These are phyloP conservation scores for Epistrophe grossulariae DNA, from an alignment of 2,888 invertebrate genomes.

Conservation along the genomic window DNA sequence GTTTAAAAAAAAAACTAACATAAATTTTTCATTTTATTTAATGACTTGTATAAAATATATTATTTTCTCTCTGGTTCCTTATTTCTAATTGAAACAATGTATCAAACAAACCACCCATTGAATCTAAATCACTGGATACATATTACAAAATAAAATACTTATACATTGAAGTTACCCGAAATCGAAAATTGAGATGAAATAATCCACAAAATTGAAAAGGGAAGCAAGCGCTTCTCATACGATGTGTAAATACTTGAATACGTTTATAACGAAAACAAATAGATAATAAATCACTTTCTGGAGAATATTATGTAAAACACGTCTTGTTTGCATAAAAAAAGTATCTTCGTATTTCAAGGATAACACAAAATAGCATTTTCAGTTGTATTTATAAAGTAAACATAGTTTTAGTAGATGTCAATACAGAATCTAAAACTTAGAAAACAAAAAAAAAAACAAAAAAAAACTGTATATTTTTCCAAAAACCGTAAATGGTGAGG, in stretches of 20 bases:
- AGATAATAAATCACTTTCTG: constrained; percentile 2
- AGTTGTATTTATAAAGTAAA: neutral
- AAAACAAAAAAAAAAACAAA: too few relatives aligned
- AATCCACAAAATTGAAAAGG: constrained; percentile 18
- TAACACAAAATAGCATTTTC: neutral
- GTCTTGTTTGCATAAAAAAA: neutral
- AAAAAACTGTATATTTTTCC: too few relatives aligned
- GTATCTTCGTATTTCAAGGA: neutral
- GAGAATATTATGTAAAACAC: neutral
- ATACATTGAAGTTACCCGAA: neutral
- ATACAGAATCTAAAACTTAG: too few relatives aligned
- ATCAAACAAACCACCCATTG: constrained; percentile 16
- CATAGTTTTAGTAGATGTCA: too few relatives aligned
- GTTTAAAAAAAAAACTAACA: neutral
- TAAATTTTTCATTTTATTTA: constrained; percentile 2
- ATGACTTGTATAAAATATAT: neutral
- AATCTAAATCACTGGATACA: constrained; percentile 1
- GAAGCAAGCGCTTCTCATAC: too few relatives aligned
- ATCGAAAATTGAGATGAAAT: constrained; percentile 11
- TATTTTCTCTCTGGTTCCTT: neutral
- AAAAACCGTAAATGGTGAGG: too few relatives aligned
- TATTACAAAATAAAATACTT: neutral
- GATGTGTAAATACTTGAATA: neutral
- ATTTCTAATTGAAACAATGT: neutral
- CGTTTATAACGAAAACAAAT: constrained; percentile 3